phyloP scores from a whole-genome alignment of 1,140 invertebrate species.

The Eulimnadia texana region DNA sequence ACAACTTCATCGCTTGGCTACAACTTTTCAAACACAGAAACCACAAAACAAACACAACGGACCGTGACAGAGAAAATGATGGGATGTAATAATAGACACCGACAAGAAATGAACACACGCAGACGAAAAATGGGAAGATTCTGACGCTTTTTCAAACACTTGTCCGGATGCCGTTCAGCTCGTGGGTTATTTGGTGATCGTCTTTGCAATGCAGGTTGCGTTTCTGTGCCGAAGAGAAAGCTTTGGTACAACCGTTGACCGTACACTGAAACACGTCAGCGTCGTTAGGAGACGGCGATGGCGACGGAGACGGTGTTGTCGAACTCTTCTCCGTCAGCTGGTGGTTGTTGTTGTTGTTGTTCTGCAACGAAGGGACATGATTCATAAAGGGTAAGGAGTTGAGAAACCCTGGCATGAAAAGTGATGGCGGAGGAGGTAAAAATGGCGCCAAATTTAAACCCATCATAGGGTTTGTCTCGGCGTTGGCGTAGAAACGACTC shows the following conservation, averaged over 20 bases:
- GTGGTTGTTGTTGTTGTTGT: not conserved
- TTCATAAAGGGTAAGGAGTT: not conserved
- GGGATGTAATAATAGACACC: not conserved
- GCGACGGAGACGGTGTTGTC: not conserved
- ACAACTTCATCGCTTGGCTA: not conserved
- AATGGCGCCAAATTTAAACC: slow-evolving; percentile 13
- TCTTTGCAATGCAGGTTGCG: slow-evolving; percentile 52
- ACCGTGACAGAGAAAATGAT: not conserved
- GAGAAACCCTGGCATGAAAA: not conserved
- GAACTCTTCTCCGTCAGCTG: not conserved
- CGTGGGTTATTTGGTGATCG: slow-evolving; percentile 18
- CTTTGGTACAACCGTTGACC: slow-evolving; percentile 60
- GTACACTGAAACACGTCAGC: slow-evolving; percentile 55
- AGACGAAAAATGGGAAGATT: not conserved
- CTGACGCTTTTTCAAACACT: not conserved
- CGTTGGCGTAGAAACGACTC: slow-evolving; percentile 63
- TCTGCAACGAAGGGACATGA: not conserved
- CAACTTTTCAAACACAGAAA: not conserved
- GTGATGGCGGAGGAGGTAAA: not conserved
- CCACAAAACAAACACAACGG: not conserved
- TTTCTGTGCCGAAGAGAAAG: slow-evolving; percentile 58
- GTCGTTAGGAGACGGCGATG: not conserved
- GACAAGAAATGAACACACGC: not conserved
- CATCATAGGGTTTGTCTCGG: slow-evolving; percentile 35
- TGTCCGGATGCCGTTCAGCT: not conserved